Evolutionary conservation across 2,113 vertebrate species (phyloP).

Genomic region (Leiothrix lutea): DNA sequence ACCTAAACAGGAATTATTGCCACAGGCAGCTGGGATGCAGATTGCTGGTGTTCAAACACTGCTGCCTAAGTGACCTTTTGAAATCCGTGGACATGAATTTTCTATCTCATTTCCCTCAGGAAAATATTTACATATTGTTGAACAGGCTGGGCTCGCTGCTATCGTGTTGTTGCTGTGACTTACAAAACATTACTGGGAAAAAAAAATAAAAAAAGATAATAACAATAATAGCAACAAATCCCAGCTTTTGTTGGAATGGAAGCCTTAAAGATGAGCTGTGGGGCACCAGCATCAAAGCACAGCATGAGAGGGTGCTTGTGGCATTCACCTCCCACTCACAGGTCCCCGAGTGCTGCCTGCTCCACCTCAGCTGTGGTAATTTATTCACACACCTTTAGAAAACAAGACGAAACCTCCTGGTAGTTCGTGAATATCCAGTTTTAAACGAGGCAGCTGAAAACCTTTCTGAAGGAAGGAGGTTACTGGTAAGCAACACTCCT

Average conservation of each 20-base stretch:
- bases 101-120: slow-evolving; percentile 8
- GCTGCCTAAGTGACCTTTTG: slow-evolving; percentile 34
- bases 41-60: background rate
- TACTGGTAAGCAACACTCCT: background rate
- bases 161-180: background rate
- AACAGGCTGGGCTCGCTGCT: background rate
- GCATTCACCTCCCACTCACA: background rate
- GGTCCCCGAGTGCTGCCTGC: background rate
- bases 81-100: background rate
- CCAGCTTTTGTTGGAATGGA: background rate
- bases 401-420: background rate
- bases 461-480: background rate
- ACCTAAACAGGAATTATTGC: background rate
- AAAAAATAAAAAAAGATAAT: background rate
- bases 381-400: background rate
- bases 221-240: background rate
- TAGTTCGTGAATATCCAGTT: background rate
- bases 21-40: background rate
- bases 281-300: background rate
- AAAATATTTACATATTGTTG: slow-evolving; percentile 22
- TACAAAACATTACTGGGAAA: background rate
- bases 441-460: background rate
- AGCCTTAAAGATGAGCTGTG: background rate
- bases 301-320: background rate
- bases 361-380: background rate